Base-by-base conservation (phyloP, 2,888 invertebrate genomes). In the Selenia dentaria region DNA sequence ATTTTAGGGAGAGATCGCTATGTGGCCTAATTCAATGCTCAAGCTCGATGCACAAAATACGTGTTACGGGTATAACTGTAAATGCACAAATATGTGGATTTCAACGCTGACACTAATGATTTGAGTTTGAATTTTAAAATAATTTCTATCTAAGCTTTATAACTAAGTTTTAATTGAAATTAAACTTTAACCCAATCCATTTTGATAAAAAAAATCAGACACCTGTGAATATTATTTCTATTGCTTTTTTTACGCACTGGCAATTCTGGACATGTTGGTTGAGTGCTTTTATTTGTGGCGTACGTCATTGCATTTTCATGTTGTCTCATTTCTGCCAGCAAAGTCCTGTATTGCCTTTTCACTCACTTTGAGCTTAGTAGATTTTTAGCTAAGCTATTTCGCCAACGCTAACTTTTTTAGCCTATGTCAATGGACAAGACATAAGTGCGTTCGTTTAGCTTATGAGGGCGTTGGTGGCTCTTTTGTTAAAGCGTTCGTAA, bases 1-100 rank as follows among this genome's bases (percentile, higher is more conserved):
- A 91, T 90, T 90, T 91, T 88, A 91, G 91, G 91, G 91, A 91
- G 91, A 91, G 90, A 91, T 91, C 90, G 91, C 91, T 91, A 91
- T 91, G 91, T 91, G 91, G 91, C 91, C 91, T 91, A 91, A 91
- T 91, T 91, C 90, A 86, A 86, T 85, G 85, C 85, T 85, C 75
- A 76, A 88, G 84, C 89, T 89, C 83, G 87, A 88, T 90, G 87
- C 89, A 90, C 90, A 89, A 90, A 88, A 90, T 90, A 89, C 88
- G 89, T 90, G 89, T 89, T 89, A 88, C 87, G 81, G 83, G 87
- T 80, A 76, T 90, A 90, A 90, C 90, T 90, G 90, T 90, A 90
- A 89, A 90, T 82, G 76, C 81, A 86, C 83, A 78, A 88, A 80
- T 83, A 81, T 72, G 75, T 77, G 63, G 72, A 81, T 45, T 65